phyloP scores from a whole-genome alignment of 2,797 vertebrate genomes.

The Mycteria americana region DNA sequence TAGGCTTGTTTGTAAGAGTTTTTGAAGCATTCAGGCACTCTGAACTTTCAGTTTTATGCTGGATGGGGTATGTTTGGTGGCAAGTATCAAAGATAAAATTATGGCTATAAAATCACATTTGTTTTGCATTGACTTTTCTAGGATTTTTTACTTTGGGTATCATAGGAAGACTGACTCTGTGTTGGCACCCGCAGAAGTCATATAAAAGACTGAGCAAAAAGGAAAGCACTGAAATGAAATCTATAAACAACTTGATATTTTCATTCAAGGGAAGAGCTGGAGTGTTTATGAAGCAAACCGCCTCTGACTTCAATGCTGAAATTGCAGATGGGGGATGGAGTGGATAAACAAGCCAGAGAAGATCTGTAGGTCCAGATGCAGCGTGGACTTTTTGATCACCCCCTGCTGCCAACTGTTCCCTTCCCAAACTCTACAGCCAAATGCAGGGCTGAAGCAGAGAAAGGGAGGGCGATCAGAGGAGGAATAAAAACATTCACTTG shows the following conservation, averaged over 20 bases:
- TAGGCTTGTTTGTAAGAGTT: not conserved
- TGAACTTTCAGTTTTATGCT: not conserved
- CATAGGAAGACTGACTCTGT: not conserved
- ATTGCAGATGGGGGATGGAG: not conserved
- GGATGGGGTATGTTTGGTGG: not conserved
- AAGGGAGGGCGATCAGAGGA: not conserved
- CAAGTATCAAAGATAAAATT: not conserved
- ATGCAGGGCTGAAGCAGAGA: not conserved
- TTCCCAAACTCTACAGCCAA: not conserved
- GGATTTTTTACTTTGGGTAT: not conserved
- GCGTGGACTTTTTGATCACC: not conserved
- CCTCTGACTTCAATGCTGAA: not conserved
- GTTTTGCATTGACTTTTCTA: not conserved
- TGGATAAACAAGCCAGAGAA: not conserved
- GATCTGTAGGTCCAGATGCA: not conserved
- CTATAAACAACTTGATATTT: not conserved
- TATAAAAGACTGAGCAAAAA: not conserved
- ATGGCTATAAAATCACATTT: not conserved
- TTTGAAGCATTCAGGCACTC: not conserved
- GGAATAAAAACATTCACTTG: not conserved
- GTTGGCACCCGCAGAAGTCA: not conserved
- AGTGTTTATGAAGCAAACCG: not conserved
- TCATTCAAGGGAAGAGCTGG: not conserved
- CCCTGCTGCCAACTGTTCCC: not conserved
- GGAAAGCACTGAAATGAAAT: not conserved